A percentile compares a stretch with the other conserved stretches of the same genome.
phyloP scores from a whole-genome alignment of 2,113 vertebrate genomes.

The Struthidea cinerea region DNA sequence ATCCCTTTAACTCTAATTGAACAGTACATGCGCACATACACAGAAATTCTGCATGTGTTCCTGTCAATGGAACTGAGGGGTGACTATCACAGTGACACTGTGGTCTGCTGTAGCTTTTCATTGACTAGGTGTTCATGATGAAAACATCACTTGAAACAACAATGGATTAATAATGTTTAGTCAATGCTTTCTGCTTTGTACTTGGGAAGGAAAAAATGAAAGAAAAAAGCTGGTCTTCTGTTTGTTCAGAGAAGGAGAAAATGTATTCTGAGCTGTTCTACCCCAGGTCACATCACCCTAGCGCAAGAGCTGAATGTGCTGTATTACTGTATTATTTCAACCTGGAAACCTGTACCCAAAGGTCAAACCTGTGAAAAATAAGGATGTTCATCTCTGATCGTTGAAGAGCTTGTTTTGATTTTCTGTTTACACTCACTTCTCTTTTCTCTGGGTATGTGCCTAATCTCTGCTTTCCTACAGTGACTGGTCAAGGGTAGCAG shows the following conservation, averaged over 20 bases:
- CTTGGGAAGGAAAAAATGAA: neutral
- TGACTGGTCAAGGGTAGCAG: neutral
- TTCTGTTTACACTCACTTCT: neutral
- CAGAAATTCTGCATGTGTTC: neutral
- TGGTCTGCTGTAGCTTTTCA: neutral
- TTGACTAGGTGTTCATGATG: neutral
- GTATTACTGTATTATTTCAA: neutral
- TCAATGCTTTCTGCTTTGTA: neutral
- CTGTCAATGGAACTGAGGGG: neutral
- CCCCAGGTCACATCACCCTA: neutral
- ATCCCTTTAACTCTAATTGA: neutral
- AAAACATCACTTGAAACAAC: neutral
- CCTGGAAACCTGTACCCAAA: neutral
- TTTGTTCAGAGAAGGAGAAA: neutral
- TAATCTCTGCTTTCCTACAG: neutral
- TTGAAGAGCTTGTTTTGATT: neutral
- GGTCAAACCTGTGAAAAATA: neutral
- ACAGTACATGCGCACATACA: neutral
- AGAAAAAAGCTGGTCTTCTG: neutral
- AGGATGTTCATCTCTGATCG: neutral
- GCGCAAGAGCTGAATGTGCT: neutral
- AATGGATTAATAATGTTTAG: neutral
- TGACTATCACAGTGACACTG: neutral
- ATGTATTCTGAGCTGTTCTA: neutral
- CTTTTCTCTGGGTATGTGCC: neutral